A percentile compares a stretch with the other conserved stretches of the same genome.
phyloP scores from a whole-genome alignment of 1,140 invertebrate species.

The Cecropterus lyciades region DNA sequence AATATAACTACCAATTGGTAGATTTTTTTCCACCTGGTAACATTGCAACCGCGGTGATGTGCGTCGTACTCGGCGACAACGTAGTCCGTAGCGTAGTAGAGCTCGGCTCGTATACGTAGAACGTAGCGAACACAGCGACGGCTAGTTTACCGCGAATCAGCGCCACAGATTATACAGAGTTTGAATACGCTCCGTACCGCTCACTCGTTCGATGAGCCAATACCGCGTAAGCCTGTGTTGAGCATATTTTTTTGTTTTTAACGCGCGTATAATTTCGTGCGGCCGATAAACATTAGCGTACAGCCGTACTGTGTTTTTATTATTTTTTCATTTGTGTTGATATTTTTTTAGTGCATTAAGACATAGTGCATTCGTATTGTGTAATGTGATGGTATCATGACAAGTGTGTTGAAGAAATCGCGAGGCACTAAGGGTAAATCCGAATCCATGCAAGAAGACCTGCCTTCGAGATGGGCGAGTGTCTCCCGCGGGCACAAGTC shows the following conservation, averaged over 20 bases:
- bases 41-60: slow-evolving; percentile 40
- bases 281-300: slow-evolving; percentile 18
- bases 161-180: not conserved
- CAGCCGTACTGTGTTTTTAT: slow-evolving; percentile 13
- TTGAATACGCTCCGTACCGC: slow-evolving; percentile 23
- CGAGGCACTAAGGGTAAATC: slow-evolving; percentile 80
- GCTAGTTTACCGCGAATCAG: too few species aligned
- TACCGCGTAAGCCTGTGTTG: slow-evolving; percentile 19
- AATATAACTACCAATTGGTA: slow-evolving; percentile 39
- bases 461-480: slow-evolving; percentile 70
- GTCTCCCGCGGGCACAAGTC: slow-evolving; percentile 79
- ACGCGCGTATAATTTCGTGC: slow-evolving; percentile 23
- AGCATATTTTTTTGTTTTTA: slow-evolving; percentile 13
- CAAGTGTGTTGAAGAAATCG: slow-evolving; percentile 80
- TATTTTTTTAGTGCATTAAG: slow-evolving; percentile 15
- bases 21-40: slow-evolving; percentile 35
- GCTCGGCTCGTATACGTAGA: not conserved
- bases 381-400: slow-evolving; percentile 77
- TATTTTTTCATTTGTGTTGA: slow-evolving; percentile 6
- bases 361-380: slow-evolving; percentile 51
- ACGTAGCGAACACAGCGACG: slow-evolving; percentile 17
- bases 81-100: slow-evolving; percentile 25
- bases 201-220: slow-evolving; percentile 36
- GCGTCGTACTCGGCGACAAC: slow-evolving; percentile 35
- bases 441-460: slow-evolving; percentile 80